Conservation (phyloP, 2,797 vertebrate genomes). For the Megalops cyprinoides region DNA sequence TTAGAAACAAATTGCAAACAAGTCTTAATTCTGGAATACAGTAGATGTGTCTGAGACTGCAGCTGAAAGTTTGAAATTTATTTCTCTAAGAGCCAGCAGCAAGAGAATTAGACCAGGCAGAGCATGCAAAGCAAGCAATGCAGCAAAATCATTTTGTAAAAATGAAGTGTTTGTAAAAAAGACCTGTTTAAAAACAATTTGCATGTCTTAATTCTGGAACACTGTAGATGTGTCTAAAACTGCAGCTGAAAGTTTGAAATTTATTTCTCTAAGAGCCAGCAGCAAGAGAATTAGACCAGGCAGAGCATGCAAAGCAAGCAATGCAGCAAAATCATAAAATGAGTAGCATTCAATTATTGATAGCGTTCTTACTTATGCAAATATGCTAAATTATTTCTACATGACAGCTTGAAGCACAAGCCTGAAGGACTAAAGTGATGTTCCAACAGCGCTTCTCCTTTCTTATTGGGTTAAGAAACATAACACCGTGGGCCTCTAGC, state of each 20-base stretch:
- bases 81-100: slow-evolving; percentile 7
- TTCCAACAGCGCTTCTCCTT: slow-evolving; percentile 59
- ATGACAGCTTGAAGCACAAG: slow-evolving; percentile 73
- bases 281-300: slow-evolving; percentile 46
- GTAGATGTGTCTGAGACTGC: not conserved
- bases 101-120: slow-evolving; percentile 45
- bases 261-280: not conserved
- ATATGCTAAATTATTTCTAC: slow-evolving; percentile 80
- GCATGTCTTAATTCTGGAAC: slow-evolving; percentile 3
- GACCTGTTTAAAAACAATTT: too few relatives aligned
- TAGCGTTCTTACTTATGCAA: slow-evolving; percentile 79
- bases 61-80: not conserved
- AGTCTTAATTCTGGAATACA: slow-evolving; percentile 6
- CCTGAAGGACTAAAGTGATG: slow-evolving; percentile 70
- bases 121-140: slow-evolving; percentile 46
- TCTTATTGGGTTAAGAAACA: slow-evolving; percentile 67
- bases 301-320: slow-evolving; percentile 45
- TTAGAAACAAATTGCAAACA: too few relatives aligned
- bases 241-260: not conserved
- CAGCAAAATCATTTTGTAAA: slow-evolving; percentile 39
- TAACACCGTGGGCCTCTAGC: slow-evolving; percentile 61
- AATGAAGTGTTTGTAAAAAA: too few relatives aligned
- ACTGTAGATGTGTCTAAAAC: slow-evolving; percentile 7
- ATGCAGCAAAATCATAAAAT: slow-evolving; percentile 46
- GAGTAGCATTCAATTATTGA: slow-evolving; percentile 73